These are phyloP conservation scores for Isaurus tuberculatus DNA, from an alignment of 92 coral and sea anemone species.

Conservation along the genomic window DNA sequence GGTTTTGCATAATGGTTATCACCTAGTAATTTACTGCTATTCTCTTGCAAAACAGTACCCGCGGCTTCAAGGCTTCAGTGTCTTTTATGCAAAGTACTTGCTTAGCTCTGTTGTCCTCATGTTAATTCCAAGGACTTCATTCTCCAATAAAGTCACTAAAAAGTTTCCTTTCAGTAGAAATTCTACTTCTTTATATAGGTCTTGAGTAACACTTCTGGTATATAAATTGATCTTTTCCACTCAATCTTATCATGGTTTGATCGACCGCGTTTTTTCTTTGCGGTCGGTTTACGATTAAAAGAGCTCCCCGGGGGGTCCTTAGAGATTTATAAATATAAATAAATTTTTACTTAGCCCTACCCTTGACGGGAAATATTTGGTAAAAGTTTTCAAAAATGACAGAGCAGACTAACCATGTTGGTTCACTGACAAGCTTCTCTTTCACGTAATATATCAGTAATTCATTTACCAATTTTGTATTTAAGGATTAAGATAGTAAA, in stretches of 20 bases:
- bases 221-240: constrained; percentile 16
- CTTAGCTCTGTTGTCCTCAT: constrained; percentile 34
- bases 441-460: too few relatives aligned
- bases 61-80: constrained; percentile 14
- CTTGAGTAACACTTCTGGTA: neutral
- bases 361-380: neutral
- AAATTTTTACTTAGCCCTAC: neutral
- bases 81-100: constrained; percentile 42
- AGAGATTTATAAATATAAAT: neutral
- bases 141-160: neutral
- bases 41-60: constrained; percentile 46
- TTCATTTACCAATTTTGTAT: too few relatives aligned
- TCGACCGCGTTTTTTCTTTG: constrained; percentile 10
- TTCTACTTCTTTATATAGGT: neutral
- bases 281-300: neutral
- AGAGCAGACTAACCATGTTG: too few relatives aligned
- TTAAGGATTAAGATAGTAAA: too few relatives aligned
- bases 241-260: neutral
- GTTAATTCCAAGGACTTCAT: constrained; percentile 16
- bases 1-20: constrained; percentile 41
- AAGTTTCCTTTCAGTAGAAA: neutral
- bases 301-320: constrained; percentile 21
- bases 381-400: neutral
- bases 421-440: too few relatives aligned
- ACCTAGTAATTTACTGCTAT: constrained; percentile 49